Base-by-base conservation (phyloP, 1,140 invertebrate genomes). In the Gryllus bimaculatus region DNA sequence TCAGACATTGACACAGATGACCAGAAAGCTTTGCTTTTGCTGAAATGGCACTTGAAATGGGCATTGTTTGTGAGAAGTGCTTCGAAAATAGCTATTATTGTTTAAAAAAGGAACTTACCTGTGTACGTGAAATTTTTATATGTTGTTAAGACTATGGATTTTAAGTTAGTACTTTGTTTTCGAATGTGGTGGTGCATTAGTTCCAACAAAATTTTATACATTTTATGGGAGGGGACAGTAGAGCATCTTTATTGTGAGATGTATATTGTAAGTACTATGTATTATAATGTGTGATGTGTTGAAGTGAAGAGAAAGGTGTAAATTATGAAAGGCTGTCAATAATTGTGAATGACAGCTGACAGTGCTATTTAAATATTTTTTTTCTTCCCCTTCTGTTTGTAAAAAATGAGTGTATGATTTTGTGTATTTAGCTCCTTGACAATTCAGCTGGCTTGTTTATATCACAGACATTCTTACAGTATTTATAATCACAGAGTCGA, bases 261-360 rank as follows among this genome's bases (percentile, higher is more conserved):
- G 54, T 66, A 18, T 66, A 66, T 66, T 66, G 54, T 66, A 66
- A 66, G 54, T 66, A 66, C 54, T 66, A 66, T 66, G 54, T 66
- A 66, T 66, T 66, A 66, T 66, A 66, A 66, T 66, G 54, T 66
- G 54, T 66, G 54, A 66, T 66, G 54, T 66, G 54, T 66, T 66
- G 18, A 66, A 13, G 54, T 18, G 18, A 13, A 66, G 54, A 10
- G 26, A 66, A 66, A 13, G 18, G 10, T 66, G 54, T 66, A 66
- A 10, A 66, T 66, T 66, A 18, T 66, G 54, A 66, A 10, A 66
- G 26, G 54, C 54, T 66, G 10, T 66, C 10, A 18, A 13, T 66
- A 66, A 13, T 18, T 13, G 54, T 66, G 54, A 66, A 66, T 66
- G 18, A 66, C 54, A 66, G 10, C 18, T 66, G 10, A 13, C 18